phyloP scores from a whole-genome alignment of 92 coral and sea anemone species.

The Actinostola sp. region DNA sequence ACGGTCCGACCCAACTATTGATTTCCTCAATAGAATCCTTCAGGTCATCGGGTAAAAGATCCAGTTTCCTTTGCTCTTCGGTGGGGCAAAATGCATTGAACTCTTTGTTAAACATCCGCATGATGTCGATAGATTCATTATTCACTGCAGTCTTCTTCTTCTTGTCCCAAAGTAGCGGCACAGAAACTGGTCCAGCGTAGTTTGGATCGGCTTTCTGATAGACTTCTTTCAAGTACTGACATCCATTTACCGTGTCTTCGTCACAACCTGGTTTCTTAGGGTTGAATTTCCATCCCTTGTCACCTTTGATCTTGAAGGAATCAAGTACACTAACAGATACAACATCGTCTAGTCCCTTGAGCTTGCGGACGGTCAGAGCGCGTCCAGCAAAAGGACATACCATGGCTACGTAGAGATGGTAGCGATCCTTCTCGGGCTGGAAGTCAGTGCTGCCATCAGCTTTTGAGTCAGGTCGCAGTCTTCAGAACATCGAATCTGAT shows the following conservation, averaged over 20 bases:
- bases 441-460: constrained; percentile 89
- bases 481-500: no score
- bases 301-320: constrained; percentile 47
- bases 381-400: constrained; percentile 94
- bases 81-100: constrained; percentile 86
- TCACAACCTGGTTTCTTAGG: constrained; percentile 78
- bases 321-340: constrained; percentile 73
- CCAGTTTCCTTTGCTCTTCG: constrained; percentile 77
- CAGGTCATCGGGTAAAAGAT: constrained; percentile 70
- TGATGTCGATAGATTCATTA: constrained; percentile 90
- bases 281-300: constrained; percentile 84
- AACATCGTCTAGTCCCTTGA: constrained; percentile 82
- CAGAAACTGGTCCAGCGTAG: constrained; percentile 67
- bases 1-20: constrained; percentile 90
- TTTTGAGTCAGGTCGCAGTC: no score
- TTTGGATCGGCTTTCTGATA: constrained; percentile 63
- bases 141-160: constrained; percentile 71
- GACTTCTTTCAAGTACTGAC: constrained; percentile 67
- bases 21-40: constrained; percentile 75
- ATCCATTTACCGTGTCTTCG: constrained; percentile 80
- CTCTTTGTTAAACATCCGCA: constrained; percentile 87
- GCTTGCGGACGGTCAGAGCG: constrained; percentile 67
- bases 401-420: constrained; percentile 79
- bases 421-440: constrained; percentile 80
- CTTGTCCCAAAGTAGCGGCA: constrained; percentile 89